Evolutionary conservation across 2,888 invertebrate genomes (phyloP).

Genomic region (Catocala fraxini): DNA sequence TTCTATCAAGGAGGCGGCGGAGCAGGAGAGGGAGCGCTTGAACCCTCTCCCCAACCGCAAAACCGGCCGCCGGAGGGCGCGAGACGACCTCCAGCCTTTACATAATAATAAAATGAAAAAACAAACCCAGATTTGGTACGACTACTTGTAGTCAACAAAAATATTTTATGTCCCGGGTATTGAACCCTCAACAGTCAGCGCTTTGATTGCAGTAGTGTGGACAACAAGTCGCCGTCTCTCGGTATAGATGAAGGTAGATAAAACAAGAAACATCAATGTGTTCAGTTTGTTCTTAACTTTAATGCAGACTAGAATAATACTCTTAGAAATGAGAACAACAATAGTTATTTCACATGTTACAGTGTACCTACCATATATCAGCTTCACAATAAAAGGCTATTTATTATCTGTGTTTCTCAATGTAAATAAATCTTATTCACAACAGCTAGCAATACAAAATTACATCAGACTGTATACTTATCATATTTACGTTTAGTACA

Average conservation of each 20-base stretch:
- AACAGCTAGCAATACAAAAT: slow-evolving; percentile 87
- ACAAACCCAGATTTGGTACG: no score
- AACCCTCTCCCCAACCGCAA: no score
- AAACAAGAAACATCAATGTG: slow-evolving; percentile 72
- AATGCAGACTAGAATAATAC: slow-evolving; percentile 88
- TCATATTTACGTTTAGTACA: slow-evolving; percentile 51
- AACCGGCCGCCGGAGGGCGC: no score
- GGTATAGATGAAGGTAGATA: slow-evolving; percentile 39
- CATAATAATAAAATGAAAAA: no score
- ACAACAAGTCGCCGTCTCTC: no score
- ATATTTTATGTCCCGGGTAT: no score
- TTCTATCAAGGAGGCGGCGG: no score
- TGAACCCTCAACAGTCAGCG: neutral
- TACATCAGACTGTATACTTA: slow-evolving; percentile 79
- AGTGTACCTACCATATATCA: slow-evolving; percentile 85
- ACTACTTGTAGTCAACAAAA: no score
- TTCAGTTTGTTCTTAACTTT: slow-evolving; percentile 87
- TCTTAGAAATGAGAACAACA: slow-evolving; percentile 88
- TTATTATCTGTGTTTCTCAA: slow-evolving; percentile 84
- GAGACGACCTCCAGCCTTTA: no score
- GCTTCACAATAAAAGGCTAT: slow-evolving; percentile 85
- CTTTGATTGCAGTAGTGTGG: no score
- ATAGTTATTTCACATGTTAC: slow-evolving; percentile 86
- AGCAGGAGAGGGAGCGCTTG: no score
- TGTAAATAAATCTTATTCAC: slow-evolving; percentile 87